Base-by-base conservation (phyloP, 2,113 vertebrate species). In the Rattus rattus region DNA sequence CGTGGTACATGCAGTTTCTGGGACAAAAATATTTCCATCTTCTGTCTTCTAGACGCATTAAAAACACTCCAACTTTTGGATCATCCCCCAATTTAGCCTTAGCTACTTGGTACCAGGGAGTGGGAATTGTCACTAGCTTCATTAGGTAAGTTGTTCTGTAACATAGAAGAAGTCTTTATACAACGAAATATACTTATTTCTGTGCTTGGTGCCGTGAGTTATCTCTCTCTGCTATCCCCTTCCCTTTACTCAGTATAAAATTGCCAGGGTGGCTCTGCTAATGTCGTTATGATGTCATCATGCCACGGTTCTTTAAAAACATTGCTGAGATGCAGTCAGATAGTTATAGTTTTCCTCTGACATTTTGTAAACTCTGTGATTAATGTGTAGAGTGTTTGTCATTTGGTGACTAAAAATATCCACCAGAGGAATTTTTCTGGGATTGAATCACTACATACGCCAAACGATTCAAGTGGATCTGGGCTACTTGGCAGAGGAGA, bases 401-500 rank as follows among this genome's bases (percentile, higher is more conserved):
- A 93, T 92, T 83, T 92, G 92, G 86, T 88, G 94, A 81, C 77
- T 96, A 83, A 96, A 97, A 97, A 96, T 94, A 91, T 39, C 75
- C 39, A 84, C 30, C 17, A 43, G 80, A 91, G 88, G 81, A 95
- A 92, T 88, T 89, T 65, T 96, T 89, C 84, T 96, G 65, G 67
- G 76, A 79, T 73, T 81, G 87, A 96, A 93, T 97, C 92, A 92
- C 85, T 94, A 33, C 70, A 43, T 73, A 56, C 67, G 61, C 30
- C 88, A 79, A 97, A 91, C 94, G 86, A 73, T 94, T 94, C 92
- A 93, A 88, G 88, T 77, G 85, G 92, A 77, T 79, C 84, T n/a
- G 52, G 91, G 33, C 49, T 88, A 0, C 83, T 91, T 88, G 59
- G 96, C 87, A 94, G 77, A 86, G 88, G 65, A 94, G 20, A 76